Evolutionary conservation across 37 sponge, comb jelly and placozoan genomes (phyloP).

Genomic region (Dysidea cf. avara): DNA sequence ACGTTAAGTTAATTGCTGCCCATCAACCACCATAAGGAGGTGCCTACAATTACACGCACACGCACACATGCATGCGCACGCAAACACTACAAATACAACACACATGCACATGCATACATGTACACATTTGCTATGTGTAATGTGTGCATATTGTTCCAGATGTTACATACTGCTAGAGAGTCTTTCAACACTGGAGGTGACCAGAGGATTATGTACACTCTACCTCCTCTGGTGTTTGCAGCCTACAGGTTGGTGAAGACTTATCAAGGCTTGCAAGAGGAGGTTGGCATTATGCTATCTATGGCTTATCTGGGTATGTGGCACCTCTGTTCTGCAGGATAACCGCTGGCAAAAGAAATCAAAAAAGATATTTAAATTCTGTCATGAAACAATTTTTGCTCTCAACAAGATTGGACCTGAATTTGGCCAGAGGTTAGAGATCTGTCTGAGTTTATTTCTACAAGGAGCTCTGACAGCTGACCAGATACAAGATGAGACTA

Average conservation of each 20-base stretch:
- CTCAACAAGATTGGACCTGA: slow-evolving; percentile 74
- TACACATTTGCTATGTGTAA: background rate
- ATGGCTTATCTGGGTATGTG: background rate
- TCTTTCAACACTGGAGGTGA: slow-evolving; percentile 86
- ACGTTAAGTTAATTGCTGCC: no score
- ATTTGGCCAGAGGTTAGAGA: slow-evolving; percentile 68
- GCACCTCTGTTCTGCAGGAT: slow-evolving; percentile 53
- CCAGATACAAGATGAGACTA: slow-evolving; percentile 76
- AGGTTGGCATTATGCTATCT: slow-evolving; percentile 30
- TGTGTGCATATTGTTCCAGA: slow-evolving; percentile 64
- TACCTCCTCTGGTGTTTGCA: slow-evolving; percentile 89
- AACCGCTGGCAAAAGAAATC: slow-evolving; percentile 93
- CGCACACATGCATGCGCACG: background rate
- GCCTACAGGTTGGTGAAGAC: slow-evolving; percentile 72
- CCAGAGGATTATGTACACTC: slow-evolving; percentile 67
- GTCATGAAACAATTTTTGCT: slow-evolving; percentile 76
- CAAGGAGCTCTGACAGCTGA: slow-evolving; percentile 95
- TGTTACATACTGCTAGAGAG: slow-evolving; percentile 78
- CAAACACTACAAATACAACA: no score
- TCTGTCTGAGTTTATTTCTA: slow-evolving; percentile 84
- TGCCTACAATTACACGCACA: background rate
- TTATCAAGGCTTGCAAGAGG: slow-evolving; percentile 65
- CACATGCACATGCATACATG: background rate
- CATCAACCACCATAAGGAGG: no score
- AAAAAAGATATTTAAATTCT: slow-evolving; percentile 91